Base-by-base conservation (phyloP, 2,797 vertebrate species). In the Argya squamiceps region DNA sequence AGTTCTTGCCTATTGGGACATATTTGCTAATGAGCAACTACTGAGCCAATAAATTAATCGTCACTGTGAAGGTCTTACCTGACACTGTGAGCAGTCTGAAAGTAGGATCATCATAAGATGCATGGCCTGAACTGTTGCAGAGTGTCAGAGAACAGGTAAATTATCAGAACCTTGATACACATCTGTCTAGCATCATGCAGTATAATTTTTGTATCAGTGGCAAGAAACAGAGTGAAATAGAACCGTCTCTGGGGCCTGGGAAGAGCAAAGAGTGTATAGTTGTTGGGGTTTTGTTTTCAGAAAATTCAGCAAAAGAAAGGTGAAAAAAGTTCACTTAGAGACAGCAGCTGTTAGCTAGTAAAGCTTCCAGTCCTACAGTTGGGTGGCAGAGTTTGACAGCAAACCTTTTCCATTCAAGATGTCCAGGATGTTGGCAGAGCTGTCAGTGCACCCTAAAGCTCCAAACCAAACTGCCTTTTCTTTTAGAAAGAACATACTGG, bases 401-500 rank as follows among this genome's bases (percentile, higher is more conserved):
- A 95, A 4, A 75, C 21, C 39, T 89, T 63, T 77, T 81, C 65
- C 37, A n/a, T 76, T 71, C 2, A 9, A 83, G 84, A 83, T 89
- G 75, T 95, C 79, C 83, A 88, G 78, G 74, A 68, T 88, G 83
- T 74, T 95, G 88, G 89, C 83, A 94, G 85, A 94, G 91, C 84
- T 94, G 60, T 78, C 67, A 76, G 91, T 92, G 89, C 37, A 91
- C 70, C 85, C 78, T 94, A 49, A 96, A 96, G 87, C 74, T 89
- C 89, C 91, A 96, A 94, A 96, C 92, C 93, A 94, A 97, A 89
- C 88, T 96, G 80, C 86, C 39, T 94, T 95, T 97, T 97, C 75
- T 97, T 97, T 88, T 84, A 99, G 99, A 99, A 99, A 97, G 99
- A 99, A 97, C 99, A 98, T 93, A 99, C 99, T 41, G 99, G 99